A percentile compares a stretch with the other conserved stretches of the same genome.
phyloP scores from a whole-genome alignment of 2,888 invertebrate species.

The Ophraella communa region DNA sequence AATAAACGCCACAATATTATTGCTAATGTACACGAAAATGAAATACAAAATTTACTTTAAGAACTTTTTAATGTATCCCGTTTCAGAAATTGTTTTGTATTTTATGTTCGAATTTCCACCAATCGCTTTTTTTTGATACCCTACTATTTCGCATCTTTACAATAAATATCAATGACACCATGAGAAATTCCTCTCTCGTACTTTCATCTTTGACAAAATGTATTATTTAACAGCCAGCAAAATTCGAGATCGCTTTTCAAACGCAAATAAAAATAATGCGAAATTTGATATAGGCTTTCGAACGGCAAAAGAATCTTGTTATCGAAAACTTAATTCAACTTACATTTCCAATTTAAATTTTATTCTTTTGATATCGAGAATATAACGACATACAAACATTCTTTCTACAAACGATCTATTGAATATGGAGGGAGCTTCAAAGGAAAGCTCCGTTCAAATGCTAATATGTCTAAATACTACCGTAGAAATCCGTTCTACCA shows the following conservation, averaged over 20 bases:
- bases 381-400: conserved; percentile 38
- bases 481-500: background rate
- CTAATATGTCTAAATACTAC: conserved; percentile 9
- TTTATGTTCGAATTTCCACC: too few relatives aligned
- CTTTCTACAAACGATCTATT: conserved; percentile 20
- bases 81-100: too few relatives aligned
- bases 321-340: conserved; percentile 31
- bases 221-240: background rate
- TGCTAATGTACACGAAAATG: too few relatives aligned
- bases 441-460: conserved; percentile 11
- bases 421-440: conserved; percentile 22
- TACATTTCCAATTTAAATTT: conserved; percentile 39
- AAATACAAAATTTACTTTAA: too few relatives aligned
- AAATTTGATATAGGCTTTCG: conserved; percentile 16
- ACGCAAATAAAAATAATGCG: conserved; percentile 12
- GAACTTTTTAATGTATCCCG: too few relatives aligned
- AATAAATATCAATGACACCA: background rate
- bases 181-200: background rate
- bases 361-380: conserved; percentile 37
- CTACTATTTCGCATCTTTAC: background rate
- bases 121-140: too few relatives aligned
- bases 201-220: background rate
- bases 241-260: conserved; percentile 1
- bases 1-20: too few relatives aligned
- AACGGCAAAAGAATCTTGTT: conserved; percentile 10